Evolutionary conservation across 2,113 vertebrate genomes (phyloP), one percentile per base, ranked within the genome.

Genomic region (Anarrhichthys ocellatus): DNA sequence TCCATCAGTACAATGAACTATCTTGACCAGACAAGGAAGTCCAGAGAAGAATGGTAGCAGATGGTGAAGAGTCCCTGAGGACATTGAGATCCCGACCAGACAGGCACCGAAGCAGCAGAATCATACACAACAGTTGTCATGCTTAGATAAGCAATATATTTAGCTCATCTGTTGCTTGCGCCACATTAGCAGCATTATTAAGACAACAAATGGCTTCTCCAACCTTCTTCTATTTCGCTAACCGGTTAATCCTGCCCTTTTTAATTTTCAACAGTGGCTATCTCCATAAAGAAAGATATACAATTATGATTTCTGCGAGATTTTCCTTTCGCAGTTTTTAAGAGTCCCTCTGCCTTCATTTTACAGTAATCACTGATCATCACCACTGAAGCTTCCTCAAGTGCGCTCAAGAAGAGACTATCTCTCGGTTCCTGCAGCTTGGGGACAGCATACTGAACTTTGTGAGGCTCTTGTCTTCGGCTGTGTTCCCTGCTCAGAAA

Each of bases 101-200:
- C 85, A 83, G 84, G 87, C 87, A 81, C 88, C 88, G 78, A 87
- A 89, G 87, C 86, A 90, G 81, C 87, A 76, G 88, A 93, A 93
- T 93, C 92, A 93, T 92, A 85, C 80, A 85, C 91, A 91, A 87
- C 93, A 93, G 92, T 94, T 94, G 93, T 92, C 89, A 81, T 69
- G 92, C 77, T 92, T 85, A 93, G 86, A 91, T 90, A 90, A 92
- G 91, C 68, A 81, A 82, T 91, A 94, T 94, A 93, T 95, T 93
- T 93, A 95, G 90, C 89, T 90, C 81, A 78, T 90, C 88, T 81
- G 87, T 89, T 88, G 85, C 93, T 93, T 84, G 81, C 84, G 73
- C 69, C 84, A 94, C 95, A 95, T 92, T 88, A 89, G 89, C 82
- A 69, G 70, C 76, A 87, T 91, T 88, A 90, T 92, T 90, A 93